Evolutionary conservation across 2,113 vertebrate species (phyloP), one percentile per base, ranked within the genome.

Genomic region (Bettongia penicillata): DNA sequence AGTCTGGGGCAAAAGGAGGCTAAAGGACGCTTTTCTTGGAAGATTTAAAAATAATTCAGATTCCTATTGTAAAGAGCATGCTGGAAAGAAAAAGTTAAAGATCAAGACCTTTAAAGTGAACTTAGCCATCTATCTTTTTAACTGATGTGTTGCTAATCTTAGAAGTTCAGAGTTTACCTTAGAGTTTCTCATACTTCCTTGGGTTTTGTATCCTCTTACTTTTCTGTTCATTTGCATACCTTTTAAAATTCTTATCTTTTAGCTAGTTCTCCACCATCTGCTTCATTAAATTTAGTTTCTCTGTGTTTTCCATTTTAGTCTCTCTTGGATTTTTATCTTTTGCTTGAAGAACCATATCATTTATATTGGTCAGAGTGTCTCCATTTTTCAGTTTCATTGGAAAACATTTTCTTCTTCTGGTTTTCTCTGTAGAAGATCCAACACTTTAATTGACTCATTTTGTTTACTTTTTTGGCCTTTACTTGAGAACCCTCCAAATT

Each of bases 171-270:
- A 53, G 55, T 94, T 94, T 93, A 89, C 93, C 25, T 95, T 43
- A 53, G 77, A 28, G 61, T 97, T 97, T 77, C 43, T 93, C 51
- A 91, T 25, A 90, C 68, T 28, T 90, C 89, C 94, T 68, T 55
- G 51, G 26, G 3, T 94, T 95, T 96, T 90, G 26, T 0, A 23
- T 9, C 68, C 8, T 94, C 91, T 91, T 90, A 52, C 91, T 61
- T 93, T 43, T 51, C 90, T 94, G 93, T 84, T 90, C 90, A 90
- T 94, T 97, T 95, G 68, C 52, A 48, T 96, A 50, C 48, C 92
- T 97, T 97, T 97, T 55, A 94, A 84, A 93, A 61, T 95, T 93
- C 90, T 94, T 0, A 3, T 93, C 93, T 95, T 95, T 96, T 94
- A 93, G 90, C 89, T 25, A 26, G 90, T 90, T 90, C 90, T 90